These are phyloP conservation scores for human (Homo sapiens) DNA, from an alignment of 2,113 vertebrate genomes.

Conservation along the genomic window DNA sequence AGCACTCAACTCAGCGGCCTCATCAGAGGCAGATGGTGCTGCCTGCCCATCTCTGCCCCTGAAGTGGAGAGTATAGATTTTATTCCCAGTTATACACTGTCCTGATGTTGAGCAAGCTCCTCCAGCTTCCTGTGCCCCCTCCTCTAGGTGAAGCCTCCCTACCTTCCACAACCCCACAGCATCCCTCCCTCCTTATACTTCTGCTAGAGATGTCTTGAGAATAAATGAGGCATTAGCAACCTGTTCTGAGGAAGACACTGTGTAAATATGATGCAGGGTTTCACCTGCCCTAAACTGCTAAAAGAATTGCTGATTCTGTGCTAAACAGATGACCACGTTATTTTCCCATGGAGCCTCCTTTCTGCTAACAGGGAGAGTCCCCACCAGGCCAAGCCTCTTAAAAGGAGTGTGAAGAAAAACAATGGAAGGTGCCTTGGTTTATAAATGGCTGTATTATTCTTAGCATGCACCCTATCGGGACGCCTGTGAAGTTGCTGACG, in stretches of 20 bases:
- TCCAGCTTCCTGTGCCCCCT: fast-evolving
- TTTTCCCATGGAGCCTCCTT: background rate
- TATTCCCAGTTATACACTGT: fast-evolving
- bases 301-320: background rate
- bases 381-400: background rate
- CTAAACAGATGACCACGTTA: background rate
- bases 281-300: background rate
- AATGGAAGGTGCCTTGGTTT: background rate
- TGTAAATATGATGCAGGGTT: fast-evolving
- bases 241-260: background rate
- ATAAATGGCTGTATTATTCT: conserved; percentile 12
- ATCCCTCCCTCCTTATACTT: background rate
- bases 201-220: background rate
- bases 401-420: background rate
- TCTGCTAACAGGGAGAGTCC: fast-evolving
- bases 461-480: background rate
- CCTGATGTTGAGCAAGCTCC: fast-evolving
- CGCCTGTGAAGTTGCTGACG: background rate
- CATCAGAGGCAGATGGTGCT: background rate
- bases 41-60: background rate
- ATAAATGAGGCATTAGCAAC: background rate
- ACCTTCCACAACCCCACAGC: fast-evolving
- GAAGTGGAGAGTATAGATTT: fast-evolving
- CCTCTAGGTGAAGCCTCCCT: fast-evolving
- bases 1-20: background rate